Base-by-base conservation (phyloP, 2,113 vertebrate genomes). In the Sardina pilchardus region DNA sequence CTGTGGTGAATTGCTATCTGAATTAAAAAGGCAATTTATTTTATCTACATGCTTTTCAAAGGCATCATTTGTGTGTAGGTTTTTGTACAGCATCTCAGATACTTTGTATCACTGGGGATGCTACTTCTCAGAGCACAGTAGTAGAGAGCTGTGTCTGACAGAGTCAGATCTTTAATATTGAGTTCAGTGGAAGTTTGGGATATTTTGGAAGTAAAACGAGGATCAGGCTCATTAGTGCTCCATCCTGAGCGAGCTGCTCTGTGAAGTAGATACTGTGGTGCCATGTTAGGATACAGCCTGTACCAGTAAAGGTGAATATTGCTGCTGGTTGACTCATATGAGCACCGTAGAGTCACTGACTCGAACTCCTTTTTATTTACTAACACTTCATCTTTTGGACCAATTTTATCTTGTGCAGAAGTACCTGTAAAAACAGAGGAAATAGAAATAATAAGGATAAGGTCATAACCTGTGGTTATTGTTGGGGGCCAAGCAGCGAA, bases 41-140 rank as follows among this genome's bases (percentile, higher is more conserved):
- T 56, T n/a, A n/a, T 39, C 39, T 36, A 8, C 44, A 45, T 45
- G 9, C 44, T 45, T 45, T 45, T 45, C 39, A 12, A 84, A 45
- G 44, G 44, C 44, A 45, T 50, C 9, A 50, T 50, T 17, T 14
- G 0, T 6, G 48, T 47, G 30, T 84, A 0, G 45, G 67, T 84
- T 84, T 84, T 84, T 84, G 83, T 53, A 12, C 26, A 81, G 67
- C 45, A 1, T 85, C 30, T 53, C 24, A n/a, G 45, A 30, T 26
- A 4, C 14, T 84, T 24, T 84, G 1, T 45, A 53, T 36, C 19
- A 39, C 71, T 85, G 67, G 75, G 84, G n/a, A n/a, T n/a, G n/a
- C 0, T 5, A 45, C 30, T 44, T n/a, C 17, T 12, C 19, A 84
- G 83, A 78, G 83, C 63, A 80, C 83, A 85, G 63, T 85, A 84